These are phyloP conservation scores for Hypercompe scribonia DNA, from an alignment of 2,888 invertebrate species.

Conservation along the genomic window DNA sequence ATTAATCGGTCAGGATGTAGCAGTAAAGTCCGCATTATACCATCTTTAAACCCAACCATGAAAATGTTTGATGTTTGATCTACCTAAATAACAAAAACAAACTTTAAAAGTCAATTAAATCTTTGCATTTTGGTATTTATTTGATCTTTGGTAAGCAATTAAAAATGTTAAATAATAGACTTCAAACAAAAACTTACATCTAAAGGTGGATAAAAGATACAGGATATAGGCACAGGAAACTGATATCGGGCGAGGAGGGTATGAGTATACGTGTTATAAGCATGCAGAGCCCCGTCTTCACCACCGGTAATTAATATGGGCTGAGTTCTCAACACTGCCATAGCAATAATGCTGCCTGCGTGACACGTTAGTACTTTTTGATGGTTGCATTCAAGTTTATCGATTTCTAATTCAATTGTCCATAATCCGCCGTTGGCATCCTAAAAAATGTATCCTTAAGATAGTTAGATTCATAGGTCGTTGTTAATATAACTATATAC, in stretches of 20 bases:
- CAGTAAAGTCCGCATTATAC: slow-evolving; percentile 87
- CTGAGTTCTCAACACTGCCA: slow-evolving; percentile 90
- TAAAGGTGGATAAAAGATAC: slow-evolving; percentile 90
- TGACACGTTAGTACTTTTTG: slow-evolving; percentile 89
- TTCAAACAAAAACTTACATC: slow-evolving; percentile 76
- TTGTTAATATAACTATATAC: neutral
- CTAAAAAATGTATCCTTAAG: slow-evolving; percentile 70
- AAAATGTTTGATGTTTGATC: slow-evolving; percentile 89
- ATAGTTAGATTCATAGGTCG: neutral
- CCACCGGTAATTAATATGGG: slow-evolving; percentile 91
- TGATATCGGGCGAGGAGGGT: slow-evolving; percentile 87
- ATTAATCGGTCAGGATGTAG: slow-evolving; percentile 71
- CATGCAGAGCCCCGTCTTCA: slow-evolving; percentile 89
- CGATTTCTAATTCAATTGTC: slow-evolving; percentile 79
- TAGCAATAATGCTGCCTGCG: slow-evolving; percentile 90
- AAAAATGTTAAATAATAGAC: too few species aligned
- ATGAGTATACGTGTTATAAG: slow-evolving; percentile 89
- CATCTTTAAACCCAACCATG: slow-evolving; percentile 90
- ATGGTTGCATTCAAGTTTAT: slow-evolving; percentile 76
- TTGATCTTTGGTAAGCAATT: too few species aligned
- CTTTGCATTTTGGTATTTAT: too few species aligned
- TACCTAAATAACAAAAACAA: slow-evolving; percentile 70
- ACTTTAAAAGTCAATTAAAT: neutral
- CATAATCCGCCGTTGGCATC: slow-evolving; percentile 94
- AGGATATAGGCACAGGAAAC: slow-evolving; percentile 83